Percentiles rank a stretch among this genome's conserved stretches.
phyloP scores from a whole-genome alignment of 2,113 vertebrate genomes.

The Gasterosteus aculeatus region DNA sequence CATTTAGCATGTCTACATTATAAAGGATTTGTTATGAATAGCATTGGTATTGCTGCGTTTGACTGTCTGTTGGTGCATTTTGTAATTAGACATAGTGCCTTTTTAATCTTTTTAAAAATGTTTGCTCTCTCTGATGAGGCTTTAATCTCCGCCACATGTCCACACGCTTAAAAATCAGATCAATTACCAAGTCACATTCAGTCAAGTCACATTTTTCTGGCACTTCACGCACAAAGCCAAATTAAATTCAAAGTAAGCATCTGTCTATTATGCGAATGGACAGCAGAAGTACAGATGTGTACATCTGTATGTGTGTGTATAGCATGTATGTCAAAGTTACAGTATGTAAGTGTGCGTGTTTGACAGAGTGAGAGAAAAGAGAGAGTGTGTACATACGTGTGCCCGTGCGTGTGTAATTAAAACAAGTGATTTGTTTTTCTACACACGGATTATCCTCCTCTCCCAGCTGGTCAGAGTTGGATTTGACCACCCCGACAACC shows the following conservation, averaged over 20 bases:
- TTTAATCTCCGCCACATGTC: slow-evolving; percentile 80
- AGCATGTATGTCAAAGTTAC: slow-evolving; percentile 8
- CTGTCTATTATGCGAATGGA: slow-evolving; percentile 48
- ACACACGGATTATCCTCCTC: slow-evolving; percentile 79
- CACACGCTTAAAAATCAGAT: slow-evolving; percentile 75
- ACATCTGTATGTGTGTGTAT: not conserved
- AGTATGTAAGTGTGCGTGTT: not conserved
- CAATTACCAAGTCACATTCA: slow-evolving; percentile 75
- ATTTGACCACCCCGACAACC: slow-evolving; percentile 77
- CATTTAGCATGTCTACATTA: slow-evolving; percentile 18
- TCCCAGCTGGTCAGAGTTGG: slow-evolving; percentile 82
- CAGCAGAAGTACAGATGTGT: slow-evolving; percentile 7
- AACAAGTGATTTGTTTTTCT: slow-evolving; percentile 76
- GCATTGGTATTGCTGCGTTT: slow-evolving; percentile 41
- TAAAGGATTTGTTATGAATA: slow-evolving; percentile 18
- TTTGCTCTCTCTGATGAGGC: slow-evolving; percentile 61
- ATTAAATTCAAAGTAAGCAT: slow-evolving; percentile 60
- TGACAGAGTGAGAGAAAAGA: slow-evolving; percentile 24
- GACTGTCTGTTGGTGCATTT: slow-evolving; percentile 53
- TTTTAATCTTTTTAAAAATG: slow-evolving; percentile 75
- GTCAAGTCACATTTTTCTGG: slow-evolving; percentile 52
- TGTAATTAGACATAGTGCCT: slow-evolving; percentile 80
- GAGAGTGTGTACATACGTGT: slow-evolving; percentile 45
- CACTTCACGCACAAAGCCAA: slow-evolving; percentile 39
- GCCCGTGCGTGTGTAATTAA: slow-evolving; percentile 79